phyloP scores from a whole-genome alignment of 2,113 vertebrate genomes.

The Scopus umbretta region DNA sequence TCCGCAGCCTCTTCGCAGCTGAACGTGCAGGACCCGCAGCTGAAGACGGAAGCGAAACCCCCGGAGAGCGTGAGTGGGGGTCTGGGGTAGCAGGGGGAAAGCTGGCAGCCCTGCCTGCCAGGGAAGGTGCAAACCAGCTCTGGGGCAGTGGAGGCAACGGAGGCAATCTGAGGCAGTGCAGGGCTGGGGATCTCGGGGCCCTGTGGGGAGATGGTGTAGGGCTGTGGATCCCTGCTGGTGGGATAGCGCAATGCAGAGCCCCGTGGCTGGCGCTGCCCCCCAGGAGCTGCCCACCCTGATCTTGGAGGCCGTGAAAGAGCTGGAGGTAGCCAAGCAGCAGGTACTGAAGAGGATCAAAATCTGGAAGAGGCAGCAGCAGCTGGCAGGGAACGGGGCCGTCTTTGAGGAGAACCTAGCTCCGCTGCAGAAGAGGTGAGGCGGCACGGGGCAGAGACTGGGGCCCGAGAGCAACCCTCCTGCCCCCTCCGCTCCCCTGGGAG shows the following conservation, averaged over 20 bases:
- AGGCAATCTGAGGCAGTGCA: neutral
- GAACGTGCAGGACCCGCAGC: neutral
- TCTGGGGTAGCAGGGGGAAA: neutral
- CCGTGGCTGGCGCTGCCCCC: neutral
- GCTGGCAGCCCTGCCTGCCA: no score
- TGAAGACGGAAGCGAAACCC: neutral
- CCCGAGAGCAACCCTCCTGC: neutral
- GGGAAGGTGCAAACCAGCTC: neutral
- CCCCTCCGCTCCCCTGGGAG: neutral
- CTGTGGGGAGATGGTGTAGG: neutral
- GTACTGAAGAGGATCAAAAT: conserved; percentile 81
- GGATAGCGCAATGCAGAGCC: neutral
- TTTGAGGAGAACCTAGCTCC: conserved; percentile 84
- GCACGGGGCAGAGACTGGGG: neutral
- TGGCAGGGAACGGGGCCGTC: conserved; percentile 81
- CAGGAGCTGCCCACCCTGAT: conserved; percentile 54
- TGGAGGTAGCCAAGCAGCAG: conserved; percentile 75
- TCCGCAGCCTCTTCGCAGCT: neutral
- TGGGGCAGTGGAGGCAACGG: no score
- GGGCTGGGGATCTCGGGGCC: accelerated
- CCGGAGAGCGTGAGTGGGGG: neutral
- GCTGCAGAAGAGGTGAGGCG: conserved; percentile 65
- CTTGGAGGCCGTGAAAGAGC: conserved; percentile 72
- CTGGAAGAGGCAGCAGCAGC: conserved; percentile 90
- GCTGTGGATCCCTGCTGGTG: neutral